Evolutionary conservation across 2,888 invertebrate genomes (phyloP).

Genomic region (Clivina fossor): DNA sequence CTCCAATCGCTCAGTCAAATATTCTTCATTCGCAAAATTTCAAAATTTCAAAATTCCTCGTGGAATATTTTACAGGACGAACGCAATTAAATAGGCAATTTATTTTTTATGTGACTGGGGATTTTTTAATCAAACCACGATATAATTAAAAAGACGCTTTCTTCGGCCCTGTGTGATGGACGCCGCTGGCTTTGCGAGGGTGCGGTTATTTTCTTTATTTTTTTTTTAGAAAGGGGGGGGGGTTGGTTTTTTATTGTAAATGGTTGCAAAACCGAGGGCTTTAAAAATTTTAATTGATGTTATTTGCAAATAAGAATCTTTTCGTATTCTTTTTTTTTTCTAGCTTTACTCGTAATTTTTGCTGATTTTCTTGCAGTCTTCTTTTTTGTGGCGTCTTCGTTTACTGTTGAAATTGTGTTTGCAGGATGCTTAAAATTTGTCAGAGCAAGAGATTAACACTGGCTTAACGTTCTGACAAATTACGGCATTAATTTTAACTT

Average conservation of each 20-base stretch:
- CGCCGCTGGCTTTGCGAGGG: slow-evolving; percentile 30
- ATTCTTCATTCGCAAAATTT: slow-evolving; percentile 40
- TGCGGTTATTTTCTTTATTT: slow-evolving; percentile 38
- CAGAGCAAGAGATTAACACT: too few relatives aligned
- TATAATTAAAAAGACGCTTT: slow-evolving; percentile 37
- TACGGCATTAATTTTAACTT: too few relatives aligned
- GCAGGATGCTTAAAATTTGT: too few relatives aligned
- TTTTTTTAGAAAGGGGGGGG: too few relatives aligned
- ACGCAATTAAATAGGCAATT: slow-evolving; percentile 54
- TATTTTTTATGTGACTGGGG: slow-evolving; percentile 53
- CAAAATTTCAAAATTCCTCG: too few relatives aligned
- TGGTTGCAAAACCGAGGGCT: slow-evolving; percentile 26
- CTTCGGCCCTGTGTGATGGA: slow-evolving; percentile 23
- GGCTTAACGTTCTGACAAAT: too few relatives aligned
- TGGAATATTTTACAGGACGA: slow-evolving; percentile 32
- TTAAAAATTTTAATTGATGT: slow-evolving; percentile 31
- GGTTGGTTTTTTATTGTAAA: slow-evolving; percentile 38
- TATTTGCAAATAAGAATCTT: slow-evolving; percentile 31
- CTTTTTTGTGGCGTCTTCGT: too few relatives aligned
- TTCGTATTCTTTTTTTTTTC: too few relatives aligned
- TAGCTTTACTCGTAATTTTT: too few relatives aligned
- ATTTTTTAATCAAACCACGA: slow-evolving; percentile 54
- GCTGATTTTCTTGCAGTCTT: too few relatives aligned
- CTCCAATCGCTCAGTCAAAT: slow-evolving; percentile 46
- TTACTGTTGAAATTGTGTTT: too few relatives aligned